Conservation (phyloP, 2,888 invertebrate species). For the Limnephilus marmoratus region DNA sequence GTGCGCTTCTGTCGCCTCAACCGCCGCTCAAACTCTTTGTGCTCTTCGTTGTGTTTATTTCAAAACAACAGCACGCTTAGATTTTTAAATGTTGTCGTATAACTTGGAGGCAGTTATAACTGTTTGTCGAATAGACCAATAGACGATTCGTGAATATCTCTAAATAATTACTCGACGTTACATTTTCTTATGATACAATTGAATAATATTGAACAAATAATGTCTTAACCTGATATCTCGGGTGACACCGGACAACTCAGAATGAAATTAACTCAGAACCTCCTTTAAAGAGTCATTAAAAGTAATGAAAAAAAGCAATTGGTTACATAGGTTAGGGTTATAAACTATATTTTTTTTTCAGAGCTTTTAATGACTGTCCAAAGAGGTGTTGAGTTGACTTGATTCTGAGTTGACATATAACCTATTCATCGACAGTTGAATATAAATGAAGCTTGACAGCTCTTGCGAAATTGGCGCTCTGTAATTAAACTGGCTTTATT, state of each 20-base stretch:
- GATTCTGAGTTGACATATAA: too few species aligned
- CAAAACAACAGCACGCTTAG: background rate
- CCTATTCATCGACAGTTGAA: background rate
- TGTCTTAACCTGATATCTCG: too few species aligned
- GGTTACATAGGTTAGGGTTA: too few species aligned
- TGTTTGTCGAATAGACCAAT: background rate
- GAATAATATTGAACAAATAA: too few species aligned
- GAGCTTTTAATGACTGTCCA: too few species aligned
- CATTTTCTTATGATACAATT: background rate
- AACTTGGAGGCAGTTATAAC: background rate
- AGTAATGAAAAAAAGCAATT: too few species aligned
- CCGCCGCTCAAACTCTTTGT: background rate
- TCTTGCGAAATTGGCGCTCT: background rate
- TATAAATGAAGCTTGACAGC: background rate
- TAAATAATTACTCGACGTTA: background rate
- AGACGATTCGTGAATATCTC: background rate
- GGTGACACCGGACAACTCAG: too few species aligned
- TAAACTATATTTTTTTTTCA: too few species aligned
- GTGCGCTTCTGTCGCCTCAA: background rate
- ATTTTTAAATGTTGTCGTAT: background rate
- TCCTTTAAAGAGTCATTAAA: too few species aligned
- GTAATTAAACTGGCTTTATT: background rate
- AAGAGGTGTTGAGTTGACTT: too few species aligned
- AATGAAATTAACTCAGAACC: too few species aligned
- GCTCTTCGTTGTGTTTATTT: background rate